Evolutionary conservation across 37 sponge, comb jelly and placozoan species (phyloP), one percentile per base, ranked within the genome.

Genomic region (Chondrilla cf. caribensis): DNA sequence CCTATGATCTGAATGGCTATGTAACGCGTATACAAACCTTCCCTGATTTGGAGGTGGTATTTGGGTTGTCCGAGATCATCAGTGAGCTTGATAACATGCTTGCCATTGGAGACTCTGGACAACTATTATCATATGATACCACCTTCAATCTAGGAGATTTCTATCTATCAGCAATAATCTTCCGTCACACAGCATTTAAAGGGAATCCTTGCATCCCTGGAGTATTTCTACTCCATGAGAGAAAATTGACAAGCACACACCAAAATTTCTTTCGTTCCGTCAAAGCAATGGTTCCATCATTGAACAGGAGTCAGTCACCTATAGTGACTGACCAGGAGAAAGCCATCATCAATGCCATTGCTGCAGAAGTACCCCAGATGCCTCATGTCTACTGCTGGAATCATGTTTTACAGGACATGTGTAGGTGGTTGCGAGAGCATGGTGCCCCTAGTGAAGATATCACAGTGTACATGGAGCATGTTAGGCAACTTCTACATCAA

Each of bases 71-170:
- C 68, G 22, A 73, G 83, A 7, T 41, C 72, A 17, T 70, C 40
- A 32, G 8, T 41, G 83, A 87, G 55, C 47, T 75, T 25, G 79
- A 87, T 17, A 55, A 54, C 28, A 37, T 87, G 33, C 79, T 87
- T 4, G 38, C 54, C 6, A 21, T 87, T 37, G 54, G 58, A 6
- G 39, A 78, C 31, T 3, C 80, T 18, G 26, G 18, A 0, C 64
- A 62, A 15, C 22, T 62, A 7, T 80, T 78, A 35, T 78, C 80
- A 11, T 85, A 85, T 43, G 86, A 85, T 65, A 85, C 86, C n/a
- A 85, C 80, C 25, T 85, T 85, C 38, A 58, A 85, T 38, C 66
- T 85, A 35, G 86, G 86, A 65, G 86, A 85, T 62, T 85, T 85
- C 39, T 85, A 85, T 44, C 64, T 85, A 2, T 85, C 86, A 0